Evolutionary conservation across 37 sponge, comb jelly and placozoan species (phyloP).

Genomic region (Bolinopsis microptera): DNA sequence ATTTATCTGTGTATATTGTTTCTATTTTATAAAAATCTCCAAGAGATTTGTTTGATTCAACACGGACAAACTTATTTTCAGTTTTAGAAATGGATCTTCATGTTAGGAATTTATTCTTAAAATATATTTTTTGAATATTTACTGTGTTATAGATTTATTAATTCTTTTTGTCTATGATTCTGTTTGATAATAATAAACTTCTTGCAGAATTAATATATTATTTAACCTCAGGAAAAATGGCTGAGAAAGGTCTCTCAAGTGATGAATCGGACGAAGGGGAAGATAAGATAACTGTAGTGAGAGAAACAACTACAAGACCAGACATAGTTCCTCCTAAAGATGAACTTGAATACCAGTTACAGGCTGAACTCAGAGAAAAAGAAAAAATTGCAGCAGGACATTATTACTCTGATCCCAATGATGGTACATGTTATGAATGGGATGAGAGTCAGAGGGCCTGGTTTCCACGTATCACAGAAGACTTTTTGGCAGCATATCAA

Average conservation of each 20-base stretch:
- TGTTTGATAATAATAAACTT: no score
- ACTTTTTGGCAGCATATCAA: conserved; percentile 89
- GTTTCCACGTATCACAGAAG: conserved; percentile 94
- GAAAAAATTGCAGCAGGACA: conserved; percentile 51
- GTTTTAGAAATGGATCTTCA: no score
- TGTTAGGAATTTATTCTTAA: no score
- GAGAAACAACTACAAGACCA: neutral
- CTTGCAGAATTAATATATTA: no score
- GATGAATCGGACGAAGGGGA: conserved; percentile 21
- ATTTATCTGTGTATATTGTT: no score
- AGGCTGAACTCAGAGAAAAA: conserved; percentile 20
- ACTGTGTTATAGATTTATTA: no score
- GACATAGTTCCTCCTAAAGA: neutral
- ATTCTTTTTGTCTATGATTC: no score
- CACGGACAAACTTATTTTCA: no score
- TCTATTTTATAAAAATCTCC: no score
- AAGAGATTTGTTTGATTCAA: no score
- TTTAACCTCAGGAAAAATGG: no score
- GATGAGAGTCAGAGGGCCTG: conserved; percentile 81
- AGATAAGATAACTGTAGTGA: neutral
- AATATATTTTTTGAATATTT: no score
- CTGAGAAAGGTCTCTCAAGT: neutral
- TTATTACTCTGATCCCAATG: conserved; percentile 78
- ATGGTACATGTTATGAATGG: conserved; percentile 94
- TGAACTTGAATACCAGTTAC: conserved; percentile 43